Base-by-base conservation (phyloP, 2,113 vertebrate genomes). In the Pseudonaja textilis region DNA sequence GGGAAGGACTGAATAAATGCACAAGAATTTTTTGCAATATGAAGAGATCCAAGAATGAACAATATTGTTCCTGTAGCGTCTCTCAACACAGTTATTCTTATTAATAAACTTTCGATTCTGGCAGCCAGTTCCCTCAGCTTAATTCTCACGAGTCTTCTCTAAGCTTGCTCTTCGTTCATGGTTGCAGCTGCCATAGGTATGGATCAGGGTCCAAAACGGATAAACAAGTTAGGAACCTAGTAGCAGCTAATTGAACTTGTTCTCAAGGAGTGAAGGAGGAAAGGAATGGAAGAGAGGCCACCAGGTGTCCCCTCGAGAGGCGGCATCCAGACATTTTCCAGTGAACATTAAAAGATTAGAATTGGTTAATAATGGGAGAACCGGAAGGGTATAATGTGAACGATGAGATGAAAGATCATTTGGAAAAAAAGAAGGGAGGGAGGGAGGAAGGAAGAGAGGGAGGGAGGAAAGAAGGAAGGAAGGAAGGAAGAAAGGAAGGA, bases 1-100 rank as follows among this genome's bases (percentile, higher is more conserved):
- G 93, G 69, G 92, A 92, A 64, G 39, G 85, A 55, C 89, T 93
- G 91, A 91, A 57, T 29, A 55, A 93, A 95, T 54, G 52, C 34
- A 47, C 93, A 93, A 42, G 89, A 95, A 94, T 94, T 93, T 64
- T 93, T 96, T 96, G 91, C 64, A 93, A 95, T 89, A 81, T 88
- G 91, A 93, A n/a, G 1, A 20, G 52, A 20, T 56, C 55, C 34
- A 26, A 89, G 57, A 16, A 64, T 29, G 89, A 64, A 25, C 14
- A 1, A 64, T 50, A 47, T 47, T 18, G n/a, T 34, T 34, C 34
- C 64, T 34, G 5, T 14, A 18, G 64, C 16, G 26, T 47, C 59
- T 45, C 59, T 59, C 56, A 59, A 22, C 23, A 59, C 9, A 1
- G 1, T 29, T 29, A 22, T n/a, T 39, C 16, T 64, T 50, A 64